Conservation (phyloP, 2,113 vertebrate genomes). For the Albula glossodonta region DNA sequence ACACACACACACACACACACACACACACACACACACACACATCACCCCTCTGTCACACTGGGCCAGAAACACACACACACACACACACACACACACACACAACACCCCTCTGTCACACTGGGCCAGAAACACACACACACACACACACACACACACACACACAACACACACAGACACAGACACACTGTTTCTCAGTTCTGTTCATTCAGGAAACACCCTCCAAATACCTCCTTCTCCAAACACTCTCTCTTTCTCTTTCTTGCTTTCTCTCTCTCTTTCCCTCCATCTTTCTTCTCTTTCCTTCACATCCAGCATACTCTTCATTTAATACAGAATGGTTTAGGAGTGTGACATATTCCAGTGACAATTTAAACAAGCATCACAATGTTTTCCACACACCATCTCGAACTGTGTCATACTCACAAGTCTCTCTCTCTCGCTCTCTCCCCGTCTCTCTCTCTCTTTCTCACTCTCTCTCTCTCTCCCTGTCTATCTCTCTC, state of each 20-base stretch:
- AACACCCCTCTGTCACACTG: constrained; percentile 33
- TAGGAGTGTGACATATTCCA: too few relatives aligned
- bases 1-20: constrained; percentile 45
- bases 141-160: background rate
- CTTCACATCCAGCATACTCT: too few relatives aligned
- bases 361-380: too few relatives aligned
- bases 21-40: constrained; percentile 17
- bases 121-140: constrained; percentile 38
- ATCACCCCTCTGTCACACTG: constrained; percentile 32
- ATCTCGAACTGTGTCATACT: too few relatives aligned
- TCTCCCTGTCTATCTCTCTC: constrained; percentile 15
- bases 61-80: constrained; percentile 38
- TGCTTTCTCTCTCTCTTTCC: background rate
- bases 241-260: background rate
- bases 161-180: constrained; percentile 29
- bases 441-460: background rate
- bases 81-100: constrained; percentile 17
- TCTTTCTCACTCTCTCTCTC: background rate
- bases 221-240: background rate
- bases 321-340: too few relatives aligned
- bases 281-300: too few relatives aligned
- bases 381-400: too few relatives aligned
- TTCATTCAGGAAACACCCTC: constrained; percentile 32
- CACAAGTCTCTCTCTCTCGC: background rate
- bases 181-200: constrained; percentile 54